Base-by-base conservation (phyloP, 92 coral and sea anemone species). In the Meandrina meandrites region DNA sequence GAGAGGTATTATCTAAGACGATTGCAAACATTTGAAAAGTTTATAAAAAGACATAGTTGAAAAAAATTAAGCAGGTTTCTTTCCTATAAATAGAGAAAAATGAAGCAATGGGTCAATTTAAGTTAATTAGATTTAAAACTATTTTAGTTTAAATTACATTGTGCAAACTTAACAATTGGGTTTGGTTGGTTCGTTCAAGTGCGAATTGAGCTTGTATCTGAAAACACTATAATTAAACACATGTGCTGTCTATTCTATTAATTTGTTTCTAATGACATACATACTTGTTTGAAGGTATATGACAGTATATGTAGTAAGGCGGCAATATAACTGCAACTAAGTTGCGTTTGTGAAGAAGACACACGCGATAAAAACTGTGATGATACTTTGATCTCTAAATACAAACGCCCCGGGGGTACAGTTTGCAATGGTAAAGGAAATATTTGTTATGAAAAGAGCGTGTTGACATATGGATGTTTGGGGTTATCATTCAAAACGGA, bases 361-460 rank as follows among this genome's bases (percentile, higher is more conserved):
- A 17, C n/a, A 8, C 24, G 48, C 10, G 76, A 71, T 17, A 71
- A 71, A 36, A 18, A 19, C 76, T 1, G 16, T 34, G 37, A 27
- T 71, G 14, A 71, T 71, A 7, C 42, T 71, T 71, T 36, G 76
- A 71, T 13, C 76, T 13, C 76, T 18, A 15, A 56, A 51, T 24
- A 32, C 86, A 47, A 50, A 53, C 71, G n/a, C 70, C 80, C 87
- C 19, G 87, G 87, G 72, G 87, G 79, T 53, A 72, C 40, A 24
- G 82, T 79, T 79, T 79, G 82, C 27, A 21, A 72, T 83, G 53
- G 40, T 24, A 54, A 73, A 36, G 74, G 42, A 75, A 76, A 42
- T 85, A 76, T 84, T 84, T 84, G 88, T 84, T 54, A 75, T 75
- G 88, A 34, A 85, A 84, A 85, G 88, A 75, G 82, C 62, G 58